Conservation (phyloP, 30 jellyfish, hydroid and myxozoan species). For the Catostylus mosaicus region DNA sequence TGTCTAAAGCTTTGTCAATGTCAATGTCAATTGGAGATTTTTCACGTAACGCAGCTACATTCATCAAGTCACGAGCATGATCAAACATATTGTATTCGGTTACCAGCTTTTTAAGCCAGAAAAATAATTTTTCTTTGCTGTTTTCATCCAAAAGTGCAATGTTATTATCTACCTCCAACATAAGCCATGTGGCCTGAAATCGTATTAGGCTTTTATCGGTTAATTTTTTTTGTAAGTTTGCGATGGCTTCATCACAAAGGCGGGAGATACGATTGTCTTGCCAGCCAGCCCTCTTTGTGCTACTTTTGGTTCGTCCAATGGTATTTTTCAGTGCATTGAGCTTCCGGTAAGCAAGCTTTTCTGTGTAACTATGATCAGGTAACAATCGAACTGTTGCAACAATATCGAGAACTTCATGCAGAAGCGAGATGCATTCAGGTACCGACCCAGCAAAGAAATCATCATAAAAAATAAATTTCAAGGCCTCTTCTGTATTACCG, state of each 20-base stretch:
- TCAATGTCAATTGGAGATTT: constrained; percentile 13
- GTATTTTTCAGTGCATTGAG: background rate
- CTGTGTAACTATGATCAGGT: constrained; percentile 34
- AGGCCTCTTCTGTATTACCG: constrained; percentile 25
- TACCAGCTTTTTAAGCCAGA: constrained; percentile 38
- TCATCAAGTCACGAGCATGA: constrained; percentile 32
- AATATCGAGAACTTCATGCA: constrained; percentile 48
- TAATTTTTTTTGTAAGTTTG: background rate
- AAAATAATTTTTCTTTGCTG: background rate
- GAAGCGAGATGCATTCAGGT: constrained; percentile 40
- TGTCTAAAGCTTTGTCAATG: constrained; percentile 21
- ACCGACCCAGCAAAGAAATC: constrained; percentile 45
- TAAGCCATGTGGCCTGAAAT: constrained; percentile 38
- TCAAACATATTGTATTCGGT: constrained; percentile 6
- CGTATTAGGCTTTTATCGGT: constrained; percentile 26
- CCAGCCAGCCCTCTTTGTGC: constrained; percentile 15
- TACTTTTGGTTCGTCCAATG: constrained; percentile 24
- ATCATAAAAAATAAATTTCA: background rate
- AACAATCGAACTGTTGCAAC: constrained; percentile 36
- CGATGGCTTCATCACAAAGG: constrained; percentile 16
- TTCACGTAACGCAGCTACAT: constrained; percentile 34
- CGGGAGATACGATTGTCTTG: background rate
- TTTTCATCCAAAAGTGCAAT: constrained; percentile 7
- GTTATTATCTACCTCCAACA: constrained; percentile 27
- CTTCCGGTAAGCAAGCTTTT: constrained; percentile 29